Evolutionary conservation across 1,140 invertebrate species (phyloP).

Genomic region (Dendrolimus punctatus): DNA sequence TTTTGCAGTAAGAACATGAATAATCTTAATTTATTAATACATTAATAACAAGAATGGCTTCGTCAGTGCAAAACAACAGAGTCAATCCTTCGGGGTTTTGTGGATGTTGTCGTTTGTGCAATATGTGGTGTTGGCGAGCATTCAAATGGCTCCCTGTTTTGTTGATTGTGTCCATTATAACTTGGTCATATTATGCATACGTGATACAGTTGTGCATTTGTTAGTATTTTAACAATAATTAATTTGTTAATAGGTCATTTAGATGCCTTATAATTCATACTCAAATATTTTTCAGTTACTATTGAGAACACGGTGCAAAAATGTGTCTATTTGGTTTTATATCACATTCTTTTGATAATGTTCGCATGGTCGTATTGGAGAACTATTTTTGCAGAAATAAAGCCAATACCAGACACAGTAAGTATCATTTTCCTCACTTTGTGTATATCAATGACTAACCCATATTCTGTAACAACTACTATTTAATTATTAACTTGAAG

Average conservation of each 20-base stretch:
- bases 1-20: constrained; percentile 48
- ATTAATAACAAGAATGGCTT: constrained; percentile 52
- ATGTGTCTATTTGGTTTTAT: constrained; percentile 87
- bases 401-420: constrained; percentile 85
- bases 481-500: too few relatives aligned
- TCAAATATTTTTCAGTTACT: constrained; percentile 69
- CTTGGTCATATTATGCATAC: constrained; percentile 99
- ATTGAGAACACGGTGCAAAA: constrained; percentile 73
- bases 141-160: constrained; percentile 95
- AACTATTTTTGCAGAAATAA: constrained; percentile 91
- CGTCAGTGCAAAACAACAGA: constrained; percentile 62
- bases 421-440: constrained; percentile 23
- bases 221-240: constrained; percentile 71
- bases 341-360: constrained; percentile 89
- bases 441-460: not conserved
- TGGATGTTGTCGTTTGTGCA: constrained; percentile 54
- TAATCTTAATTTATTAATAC: constrained; percentile 39
- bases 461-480: too few relatives aligned
- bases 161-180: constrained; percentile 90
- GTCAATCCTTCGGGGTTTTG: constrained; percentile 44
- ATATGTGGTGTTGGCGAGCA: constrained; percentile 77
- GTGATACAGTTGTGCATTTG: constrained; percentile 93
- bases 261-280: constrained; percentile 1
- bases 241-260: constrained; percentile 8
- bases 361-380: constrained; percentile 96